A percentile compares a stretch with the other conserved stretches of the same genome.
phyloP scores from a whole-genome alignment of 2,113 vertebrate species.

The Gila orcuttii region DNA sequence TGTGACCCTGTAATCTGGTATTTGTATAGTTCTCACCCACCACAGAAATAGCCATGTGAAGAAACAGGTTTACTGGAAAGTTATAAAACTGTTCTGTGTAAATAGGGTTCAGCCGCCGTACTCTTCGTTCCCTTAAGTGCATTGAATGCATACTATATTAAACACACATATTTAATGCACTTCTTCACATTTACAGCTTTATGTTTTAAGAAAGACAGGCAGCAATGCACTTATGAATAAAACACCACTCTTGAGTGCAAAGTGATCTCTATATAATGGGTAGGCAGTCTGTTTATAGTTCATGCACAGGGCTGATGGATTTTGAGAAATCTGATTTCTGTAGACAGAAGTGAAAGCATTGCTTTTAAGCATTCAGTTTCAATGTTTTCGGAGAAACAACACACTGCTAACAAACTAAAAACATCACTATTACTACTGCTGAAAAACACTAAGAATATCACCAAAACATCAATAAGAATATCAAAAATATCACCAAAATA shows the following conservation, averaged over 20 bases:
- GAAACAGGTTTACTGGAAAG: constrained; percentile 40
- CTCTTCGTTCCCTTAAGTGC: background rate
- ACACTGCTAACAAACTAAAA: background rate
- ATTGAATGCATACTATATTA: background rate
- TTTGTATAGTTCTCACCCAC: background rate
- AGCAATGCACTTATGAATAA: constrained; percentile 1
- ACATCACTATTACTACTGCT: background rate
- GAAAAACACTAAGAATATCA: background rate
- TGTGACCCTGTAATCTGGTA: background rate
- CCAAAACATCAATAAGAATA: background rate
- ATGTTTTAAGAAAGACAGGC: background rate
- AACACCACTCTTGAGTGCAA: background rate
- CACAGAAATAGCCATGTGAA: background rate
- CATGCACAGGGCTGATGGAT: background rate
- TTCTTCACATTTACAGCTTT: constrained; percentile 14
- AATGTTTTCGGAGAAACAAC: background rate
- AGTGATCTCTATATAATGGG: background rate
- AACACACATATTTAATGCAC: background rate
- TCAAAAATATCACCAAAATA: too few relatives aligned
- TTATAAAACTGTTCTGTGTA: background rate
- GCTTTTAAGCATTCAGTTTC: background rate
- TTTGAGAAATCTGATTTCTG: background rate
- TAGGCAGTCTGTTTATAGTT: background rate
- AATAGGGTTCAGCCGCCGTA: background rate
- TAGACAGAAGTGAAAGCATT: background rate